These are phyloP conservation scores for Pseudeuparius sepicola DNA, from an alignment of 2,888 invertebrate species.

Conservation along the genomic window DNA sequence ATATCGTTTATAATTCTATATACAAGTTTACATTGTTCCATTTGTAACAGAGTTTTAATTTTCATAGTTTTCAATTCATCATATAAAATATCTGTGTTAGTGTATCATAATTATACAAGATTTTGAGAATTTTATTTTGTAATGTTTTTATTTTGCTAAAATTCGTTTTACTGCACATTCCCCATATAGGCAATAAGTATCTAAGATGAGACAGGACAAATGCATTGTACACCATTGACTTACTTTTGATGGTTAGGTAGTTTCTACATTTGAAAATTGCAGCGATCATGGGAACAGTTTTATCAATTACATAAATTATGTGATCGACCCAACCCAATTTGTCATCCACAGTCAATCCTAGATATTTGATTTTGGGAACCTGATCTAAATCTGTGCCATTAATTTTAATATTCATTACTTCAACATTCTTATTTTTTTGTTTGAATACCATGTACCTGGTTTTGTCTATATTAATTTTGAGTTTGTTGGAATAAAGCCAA, in stretches of 20 bases:
- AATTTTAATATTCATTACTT: not conserved
- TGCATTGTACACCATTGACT: conserved; percentile 5
- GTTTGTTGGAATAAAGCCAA: conserved; percentile 7
- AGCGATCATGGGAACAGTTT: conserved; percentile 2
- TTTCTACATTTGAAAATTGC: not conserved
- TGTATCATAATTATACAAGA: conserved; percentile 4
- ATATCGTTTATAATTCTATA: too few relatives aligned
- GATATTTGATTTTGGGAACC: conserved; percentile 4
- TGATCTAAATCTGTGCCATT: not conserved
- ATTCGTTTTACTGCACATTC: not conserved
- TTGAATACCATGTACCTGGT: conserved; percentile 7
- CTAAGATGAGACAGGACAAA: conserved; percentile 1
- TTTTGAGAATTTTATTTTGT: conserved; percentile 6
- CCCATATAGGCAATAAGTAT: conserved; percentile 2
- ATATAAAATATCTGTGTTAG: too few relatives aligned
- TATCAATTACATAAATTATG: not conserved
- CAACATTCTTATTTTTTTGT: conserved; percentile 2
- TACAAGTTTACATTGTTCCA: too few relatives aligned
- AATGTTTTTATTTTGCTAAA: not conserved
- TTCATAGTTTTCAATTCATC: too few relatives aligned
- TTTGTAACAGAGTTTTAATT: too few relatives aligned
- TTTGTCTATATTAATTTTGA: conserved; percentile 9
- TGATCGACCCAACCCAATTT: not conserved
- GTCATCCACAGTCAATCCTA: conserved; percentile 3
- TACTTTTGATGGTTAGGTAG: conserved; percentile 1